Evolutionary conservation across 1,140 invertebrate species (phyloP), one percentile per base, ranked within the genome.

Genomic region (Neuroterus valhalla): DNA sequence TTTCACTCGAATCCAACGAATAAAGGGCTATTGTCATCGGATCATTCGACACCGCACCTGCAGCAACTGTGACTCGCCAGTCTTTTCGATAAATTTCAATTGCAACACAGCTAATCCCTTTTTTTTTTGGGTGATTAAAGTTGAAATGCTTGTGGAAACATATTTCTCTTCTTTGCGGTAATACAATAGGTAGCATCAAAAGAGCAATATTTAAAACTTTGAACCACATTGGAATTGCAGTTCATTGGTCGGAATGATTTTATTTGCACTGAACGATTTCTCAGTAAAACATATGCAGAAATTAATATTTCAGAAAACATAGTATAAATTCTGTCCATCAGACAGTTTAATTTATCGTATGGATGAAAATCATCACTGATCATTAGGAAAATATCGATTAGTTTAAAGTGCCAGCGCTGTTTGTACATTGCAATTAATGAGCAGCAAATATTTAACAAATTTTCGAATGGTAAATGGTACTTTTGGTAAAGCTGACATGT

Each of bases 341-440:
- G 31, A 5, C 10, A 38, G 5, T 38, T 38, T 38, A 38, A 38
- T 38, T 38, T 8, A 38, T 38, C 31, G 5, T 1, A 8, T 8
- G 31, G 31, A 38, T 38, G 31, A 72, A 77, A 86, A 84, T 86
- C 75, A 85, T 78, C 76, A 70, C 70, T 26, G 70, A 76, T 75
- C 78, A 68, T 70, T 82, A 55, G 69, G 78, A 74, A 84, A 84
- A 86, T 85, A 86, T 83, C 81, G 84, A 83, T 84, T 85, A 85
- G 80, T 0, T 68, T 68, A 68, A 81, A 80, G 78, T 81, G 80
- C 79, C 70, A 75, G 70, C 67, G 75, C 46, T 55, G 72, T 66
- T 74, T 75, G 73, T 52, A 73, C 75, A 68, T 70, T 81, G 79
- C 76, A 82, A 85, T 85, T 84, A 84, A 80, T 83, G 75, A 79